A percentile compares a stretch with the other conserved stretches of the same genome.
These are phyloP conservation scores for Pterostichus niger DNA, from an alignment of 2,888 invertebrate genomes.

Conservation along the genomic window DNA sequence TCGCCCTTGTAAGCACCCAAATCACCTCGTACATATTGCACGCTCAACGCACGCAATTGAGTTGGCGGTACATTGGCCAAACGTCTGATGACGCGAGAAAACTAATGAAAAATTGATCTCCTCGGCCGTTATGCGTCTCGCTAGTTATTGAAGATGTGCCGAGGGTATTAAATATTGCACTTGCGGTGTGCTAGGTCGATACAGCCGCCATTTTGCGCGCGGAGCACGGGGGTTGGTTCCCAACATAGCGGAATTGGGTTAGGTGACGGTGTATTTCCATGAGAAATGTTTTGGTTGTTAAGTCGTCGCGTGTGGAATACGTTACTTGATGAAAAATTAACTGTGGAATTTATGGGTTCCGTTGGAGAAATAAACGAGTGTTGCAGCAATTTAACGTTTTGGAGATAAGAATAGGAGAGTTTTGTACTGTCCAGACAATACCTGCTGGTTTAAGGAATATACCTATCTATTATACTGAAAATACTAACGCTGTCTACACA, in stretches of 20 bases:
- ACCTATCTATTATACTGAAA: not conserved
- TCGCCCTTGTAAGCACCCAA: not conserved
- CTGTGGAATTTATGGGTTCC: slow-evolving; percentile 41
- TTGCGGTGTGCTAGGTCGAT: slow-evolving; percentile 30
- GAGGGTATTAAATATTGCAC: slow-evolving; percentile 37
- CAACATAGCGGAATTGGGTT: slow-evolving; percentile 7
- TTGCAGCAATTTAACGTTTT: slow-evolving; percentile 47
- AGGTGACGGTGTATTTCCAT: slow-evolving; percentile 29
- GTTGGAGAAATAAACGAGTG: slow-evolving; percentile 50
- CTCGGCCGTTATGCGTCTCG: slow-evolving; percentile 16
- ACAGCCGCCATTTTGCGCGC: slow-evolving; percentile 27
- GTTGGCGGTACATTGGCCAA: not conserved
- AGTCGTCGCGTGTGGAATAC: slow-evolving; percentile 50
- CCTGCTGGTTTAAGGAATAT: slow-evolving; percentile 25
- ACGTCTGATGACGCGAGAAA: slow-evolving; percentile 30
- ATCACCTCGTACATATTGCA: not conserved
- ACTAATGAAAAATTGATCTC: slow-evolving; percentile 45
- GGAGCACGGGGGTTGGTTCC: too few species aligned
- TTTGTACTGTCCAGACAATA: slow-evolving; percentile 12
- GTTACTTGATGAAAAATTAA: slow-evolving; percentile 49
- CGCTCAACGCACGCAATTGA: not conserved
- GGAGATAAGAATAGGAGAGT: slow-evolving; percentile 48
- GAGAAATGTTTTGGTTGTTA: slow-evolving; percentile 47
- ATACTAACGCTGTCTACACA: not conserved
- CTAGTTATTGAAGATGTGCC: slow-evolving; percentile 46